Conservation (phyloP, 2,888 invertebrate species). For the Drosophila mettleri region DNA sequence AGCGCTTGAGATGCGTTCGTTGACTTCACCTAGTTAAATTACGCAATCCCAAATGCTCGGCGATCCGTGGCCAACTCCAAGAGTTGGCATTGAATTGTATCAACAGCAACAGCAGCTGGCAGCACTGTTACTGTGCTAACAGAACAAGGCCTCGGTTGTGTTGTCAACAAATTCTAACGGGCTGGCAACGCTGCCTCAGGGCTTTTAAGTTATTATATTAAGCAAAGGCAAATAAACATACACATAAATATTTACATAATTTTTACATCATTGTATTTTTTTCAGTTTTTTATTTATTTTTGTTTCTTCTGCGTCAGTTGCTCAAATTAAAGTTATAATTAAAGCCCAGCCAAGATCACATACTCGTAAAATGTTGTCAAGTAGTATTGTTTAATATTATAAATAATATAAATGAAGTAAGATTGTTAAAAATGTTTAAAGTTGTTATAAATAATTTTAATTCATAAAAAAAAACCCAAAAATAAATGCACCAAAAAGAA, state of each 20-base stretch:
- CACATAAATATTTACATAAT: not conserved
- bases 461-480: too few species aligned
- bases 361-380: not conserved
- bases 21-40: slow-evolving; percentile 28
- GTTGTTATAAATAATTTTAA: too few species aligned
- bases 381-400: too few species aligned
- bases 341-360: not conserved
- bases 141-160: not conserved
- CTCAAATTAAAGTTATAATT: not conserved
- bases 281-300: slow-evolving; percentile 1
- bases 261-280: not conserved
- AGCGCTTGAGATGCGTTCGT: slow-evolving; percentile 34
- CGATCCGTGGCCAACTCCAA: not conserved
- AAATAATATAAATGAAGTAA: not conserved
- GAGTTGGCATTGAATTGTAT: slow-evolving; percentile 3
- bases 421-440: too few species aligned
- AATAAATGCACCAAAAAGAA: too few species aligned
- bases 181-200: not conserved
- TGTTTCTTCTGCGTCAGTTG: slow-evolving; percentile 1
- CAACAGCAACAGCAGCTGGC: not conserved
- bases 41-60: not conserved
- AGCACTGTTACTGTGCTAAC: slow-evolving; percentile 1
- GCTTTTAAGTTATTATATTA: slow-evolving; percentile 1
- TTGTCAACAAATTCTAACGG: not conserved
- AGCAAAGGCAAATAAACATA: not conserved